Conservation (phyloP, 2,113 vertebrate species). For the Crotalus helleri region DNA sequence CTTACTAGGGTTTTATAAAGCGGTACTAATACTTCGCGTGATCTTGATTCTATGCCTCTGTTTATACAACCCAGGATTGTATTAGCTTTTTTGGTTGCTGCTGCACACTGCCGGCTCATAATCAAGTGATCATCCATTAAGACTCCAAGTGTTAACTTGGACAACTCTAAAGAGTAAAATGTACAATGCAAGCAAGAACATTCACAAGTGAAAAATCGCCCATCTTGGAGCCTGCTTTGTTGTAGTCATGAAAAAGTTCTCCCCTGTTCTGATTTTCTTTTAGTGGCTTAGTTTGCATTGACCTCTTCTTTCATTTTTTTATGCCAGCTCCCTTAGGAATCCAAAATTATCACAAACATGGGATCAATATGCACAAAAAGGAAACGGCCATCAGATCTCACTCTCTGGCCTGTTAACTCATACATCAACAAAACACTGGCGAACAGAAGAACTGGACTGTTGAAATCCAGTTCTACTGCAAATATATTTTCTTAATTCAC, state of each 20-base stretch:
- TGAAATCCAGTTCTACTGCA: neutral
- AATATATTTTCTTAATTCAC: neutral
- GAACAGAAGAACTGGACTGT: neutral
- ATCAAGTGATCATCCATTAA: too few species aligned
- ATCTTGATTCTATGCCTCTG: too few species aligned
- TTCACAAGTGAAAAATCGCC: neutral
- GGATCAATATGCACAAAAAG: neutral
- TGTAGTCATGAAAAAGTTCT: neutral
- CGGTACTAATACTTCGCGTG: too few species aligned
- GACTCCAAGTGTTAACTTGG: neutral
- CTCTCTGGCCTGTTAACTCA: neutral
- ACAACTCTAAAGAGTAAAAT: neutral
- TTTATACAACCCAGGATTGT: too few species aligned
- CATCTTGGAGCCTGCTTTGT: neutral
- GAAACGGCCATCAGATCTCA: neutral
- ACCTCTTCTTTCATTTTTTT: neutral
- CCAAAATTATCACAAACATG: neutral
- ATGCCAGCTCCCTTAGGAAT: neutral
- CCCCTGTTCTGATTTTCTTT: neutral
- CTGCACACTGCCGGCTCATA: too few species aligned
- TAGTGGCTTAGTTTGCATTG: neutral
- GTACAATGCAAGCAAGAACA: neutral
- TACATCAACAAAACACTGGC: neutral
- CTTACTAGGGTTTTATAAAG: too few species aligned
- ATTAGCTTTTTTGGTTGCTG: too few species aligned